These are phyloP conservation scores for Anguilla japonica DNA, from an alignment of 2,113 vertebrate genomes.

Conservation along the genomic window DNA sequence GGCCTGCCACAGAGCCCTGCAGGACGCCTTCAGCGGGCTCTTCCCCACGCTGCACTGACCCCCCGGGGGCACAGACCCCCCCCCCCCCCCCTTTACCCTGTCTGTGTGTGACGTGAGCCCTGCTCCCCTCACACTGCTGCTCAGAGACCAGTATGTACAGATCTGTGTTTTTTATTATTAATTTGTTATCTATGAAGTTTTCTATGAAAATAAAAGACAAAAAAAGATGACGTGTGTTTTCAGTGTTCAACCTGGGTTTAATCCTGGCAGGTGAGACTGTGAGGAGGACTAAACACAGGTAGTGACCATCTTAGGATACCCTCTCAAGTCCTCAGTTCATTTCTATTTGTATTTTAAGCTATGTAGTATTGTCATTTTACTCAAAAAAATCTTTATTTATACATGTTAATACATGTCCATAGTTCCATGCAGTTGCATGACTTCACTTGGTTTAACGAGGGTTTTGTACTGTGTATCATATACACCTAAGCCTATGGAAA, in stretches of 20 bases:
- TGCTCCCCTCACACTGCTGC: neutral
- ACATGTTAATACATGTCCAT: neutral
- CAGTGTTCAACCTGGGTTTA: neutral
- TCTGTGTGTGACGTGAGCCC: neutral
- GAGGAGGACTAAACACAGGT: neutral
- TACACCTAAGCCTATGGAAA: neutral
- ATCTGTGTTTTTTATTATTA: constrained; percentile 7
- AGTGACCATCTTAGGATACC: neutral
- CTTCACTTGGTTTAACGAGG: neutral
- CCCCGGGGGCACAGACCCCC: neutral
- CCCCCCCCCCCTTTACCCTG: neutral
- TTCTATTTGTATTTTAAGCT: neutral
- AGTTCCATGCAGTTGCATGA: neutral
- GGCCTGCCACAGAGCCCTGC: constrained; percentile 90
- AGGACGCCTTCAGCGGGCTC: constrained; percentile 95
- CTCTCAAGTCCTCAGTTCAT: neutral
- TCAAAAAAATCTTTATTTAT: neutral
- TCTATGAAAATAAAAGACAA: constrained; percentile 18
- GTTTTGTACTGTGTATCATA: neutral
- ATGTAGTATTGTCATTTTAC: neutral
- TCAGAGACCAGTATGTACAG: neutral
- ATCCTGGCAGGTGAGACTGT: neutral
- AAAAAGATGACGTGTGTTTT: neutral
- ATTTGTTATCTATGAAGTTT: constrained; percentile 1
- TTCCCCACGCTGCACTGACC: constrained; percentile 59